A percentile compares a stretch with the other conserved stretches of the same genome.
These are phyloP conservation scores for Chironomus striatipennis DNA, from an alignment of 1,140 invertebrate genomes.

Conservation along the genomic window DNA sequence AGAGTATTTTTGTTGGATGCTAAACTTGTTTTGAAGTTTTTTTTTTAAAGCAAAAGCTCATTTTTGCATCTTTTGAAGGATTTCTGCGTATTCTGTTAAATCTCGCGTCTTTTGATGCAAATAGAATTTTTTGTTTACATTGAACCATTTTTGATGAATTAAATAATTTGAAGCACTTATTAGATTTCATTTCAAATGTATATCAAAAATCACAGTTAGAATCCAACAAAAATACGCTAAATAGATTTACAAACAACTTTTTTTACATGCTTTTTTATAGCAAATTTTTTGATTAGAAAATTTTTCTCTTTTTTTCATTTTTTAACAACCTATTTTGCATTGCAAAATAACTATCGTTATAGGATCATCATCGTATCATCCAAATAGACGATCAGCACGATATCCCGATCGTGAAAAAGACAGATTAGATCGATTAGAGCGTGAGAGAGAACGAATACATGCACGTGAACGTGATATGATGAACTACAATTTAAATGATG, in stretches of 20 bases:
- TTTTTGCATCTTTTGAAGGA: no score
- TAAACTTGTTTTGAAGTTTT: background rate
- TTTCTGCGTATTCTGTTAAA: no score
- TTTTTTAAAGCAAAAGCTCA: background rate
- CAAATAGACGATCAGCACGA: conserved; percentile 13
- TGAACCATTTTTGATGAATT: no score
- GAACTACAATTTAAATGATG: conserved; percentile 39
- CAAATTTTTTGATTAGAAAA: background rate
- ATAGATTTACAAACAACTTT: no score
- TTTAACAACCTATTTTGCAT: no score
- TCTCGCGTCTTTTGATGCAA: no score
- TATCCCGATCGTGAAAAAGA: conserved; percentile 25
- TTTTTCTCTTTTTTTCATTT: background rate
- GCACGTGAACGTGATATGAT: conserved; percentile 37
- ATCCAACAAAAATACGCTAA: no score
- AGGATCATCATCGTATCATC: conserved; percentile 19
- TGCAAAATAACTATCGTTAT: background rate
- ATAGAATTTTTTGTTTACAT: no score
- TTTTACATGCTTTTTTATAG: background rate
- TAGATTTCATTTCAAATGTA: background rate
- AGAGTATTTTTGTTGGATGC: background rate
- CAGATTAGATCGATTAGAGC: conserved; percentile 25
- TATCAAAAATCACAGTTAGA: background rate
- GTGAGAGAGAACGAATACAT: conserved; percentile 34
- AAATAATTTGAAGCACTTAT: background rate